Evolutionary conservation across 2,797 vertebrate genomes (phyloP).

Genomic region (Cuniculus paca): DNA sequence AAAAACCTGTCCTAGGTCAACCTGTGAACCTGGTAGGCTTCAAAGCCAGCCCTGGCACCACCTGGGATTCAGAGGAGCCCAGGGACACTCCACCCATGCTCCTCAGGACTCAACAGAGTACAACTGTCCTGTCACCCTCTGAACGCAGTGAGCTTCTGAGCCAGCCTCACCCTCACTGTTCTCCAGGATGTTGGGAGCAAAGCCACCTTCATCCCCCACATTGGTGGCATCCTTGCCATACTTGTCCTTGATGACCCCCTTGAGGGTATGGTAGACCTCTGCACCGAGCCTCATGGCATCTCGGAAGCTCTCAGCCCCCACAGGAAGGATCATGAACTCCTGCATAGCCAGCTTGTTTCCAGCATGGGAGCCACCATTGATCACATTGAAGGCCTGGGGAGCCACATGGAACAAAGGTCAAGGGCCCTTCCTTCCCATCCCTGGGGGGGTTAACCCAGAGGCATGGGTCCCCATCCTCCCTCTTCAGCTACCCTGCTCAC

Average conservation of each 20-base stretch:
- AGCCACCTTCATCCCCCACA: conserved; percentile 96
- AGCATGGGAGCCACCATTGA: conserved; percentile 96
- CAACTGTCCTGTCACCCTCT: neutral
- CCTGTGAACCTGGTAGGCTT: neutral
- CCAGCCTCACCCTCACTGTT: conserved; percentile 94
- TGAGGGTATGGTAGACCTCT: conserved; percentile 96
- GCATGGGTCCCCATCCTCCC: neutral
- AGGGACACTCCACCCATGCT: neutral
- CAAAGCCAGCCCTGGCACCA: neutral
- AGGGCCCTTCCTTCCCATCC: neutral
- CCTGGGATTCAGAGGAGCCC: neutral
- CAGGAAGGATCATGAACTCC: conserved; percentile 97
- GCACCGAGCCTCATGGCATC: conserved; percentile 95
- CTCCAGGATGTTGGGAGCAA: conserved; percentile 96
- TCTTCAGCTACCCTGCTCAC: neutral
- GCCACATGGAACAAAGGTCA: conserved; percentile 9
- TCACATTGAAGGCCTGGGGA: conserved; percentile 95
- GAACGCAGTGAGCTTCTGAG: neutral
- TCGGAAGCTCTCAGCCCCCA: conserved; percentile 95
- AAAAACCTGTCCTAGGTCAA: neutral
- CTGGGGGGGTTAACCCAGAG: neutral
- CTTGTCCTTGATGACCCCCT: conserved; percentile 95
- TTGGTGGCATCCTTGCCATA: conserved; percentile 97
- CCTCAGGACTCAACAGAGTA: neutral
- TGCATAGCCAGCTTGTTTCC: conserved; percentile 97